These are phyloP conservation scores for Sebastolobus altivelis DNA, from an alignment of 2,797 vertebrate genomes.

Conservation along the genomic window DNA sequence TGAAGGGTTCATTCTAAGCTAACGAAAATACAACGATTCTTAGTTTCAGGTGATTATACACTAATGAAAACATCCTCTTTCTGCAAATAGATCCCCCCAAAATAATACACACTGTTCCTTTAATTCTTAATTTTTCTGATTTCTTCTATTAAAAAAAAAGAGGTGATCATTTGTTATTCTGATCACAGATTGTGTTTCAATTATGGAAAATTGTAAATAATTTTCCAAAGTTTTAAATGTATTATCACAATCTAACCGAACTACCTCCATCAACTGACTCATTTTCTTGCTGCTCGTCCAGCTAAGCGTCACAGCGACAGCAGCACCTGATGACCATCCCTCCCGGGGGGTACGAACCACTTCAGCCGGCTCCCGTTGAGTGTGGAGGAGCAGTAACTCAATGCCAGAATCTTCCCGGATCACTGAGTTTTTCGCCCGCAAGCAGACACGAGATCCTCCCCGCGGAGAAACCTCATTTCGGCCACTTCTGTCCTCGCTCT, in stretches of 20 bases:
- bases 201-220: not conserved
- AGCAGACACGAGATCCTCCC: slow-evolving; percentile 44
- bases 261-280: not conserved
- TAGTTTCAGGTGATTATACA: no score
- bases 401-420: slow-evolving; percentile 59
- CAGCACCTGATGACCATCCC: slow-evolving; percentile 39
- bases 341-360: slow-evolving; percentile 29
- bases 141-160: not conserved
- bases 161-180: not conserved
- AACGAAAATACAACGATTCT: no score
- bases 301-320: slow-evolving; percentile 19
- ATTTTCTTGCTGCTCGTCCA: slow-evolving; percentile 26
- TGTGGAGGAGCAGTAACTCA: slow-evolving; percentile 50
- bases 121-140: not conserved
- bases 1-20: no score
- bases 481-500: slow-evolving; percentile 52
- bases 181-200: not conserved
- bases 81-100: no score
- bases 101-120: no score
- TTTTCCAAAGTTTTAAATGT: not conserved
- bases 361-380: slow-evolving; percentile 40
- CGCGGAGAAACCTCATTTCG: slow-evolving; percentile 63
- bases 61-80: no score
- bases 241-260: not conserved
- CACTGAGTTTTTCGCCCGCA: slow-evolving; percentile 52